A percentile compares a stretch with the other conserved stretches of the same genome.
Evolutionary conservation across 1,140 invertebrate genomes (phyloP).

Genomic region (Bradynema listronoti): DNA sequence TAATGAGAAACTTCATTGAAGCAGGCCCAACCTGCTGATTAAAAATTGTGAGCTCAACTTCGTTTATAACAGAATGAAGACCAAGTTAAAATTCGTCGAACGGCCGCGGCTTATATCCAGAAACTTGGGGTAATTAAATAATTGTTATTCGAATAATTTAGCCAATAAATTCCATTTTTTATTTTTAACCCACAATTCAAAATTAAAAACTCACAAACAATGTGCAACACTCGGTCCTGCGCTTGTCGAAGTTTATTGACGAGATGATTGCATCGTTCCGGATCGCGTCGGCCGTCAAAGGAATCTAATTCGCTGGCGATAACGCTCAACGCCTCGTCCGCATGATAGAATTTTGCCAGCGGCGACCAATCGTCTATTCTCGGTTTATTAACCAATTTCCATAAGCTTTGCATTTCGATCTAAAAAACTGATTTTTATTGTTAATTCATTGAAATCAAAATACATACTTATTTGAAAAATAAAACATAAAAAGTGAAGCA

Average conservation of each 20-base stretch:
- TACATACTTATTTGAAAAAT: no score
- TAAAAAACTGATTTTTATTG: conserved; percentile 15
- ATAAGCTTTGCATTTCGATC: conserved; percentile 49
- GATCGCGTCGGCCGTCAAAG: conserved; percentile 94
- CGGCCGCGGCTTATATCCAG: no score
- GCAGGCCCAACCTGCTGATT: no score
- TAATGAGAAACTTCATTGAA: no score
- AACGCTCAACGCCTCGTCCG: conserved; percentile 83
- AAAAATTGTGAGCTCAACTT: no score
- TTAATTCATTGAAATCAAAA: no score
- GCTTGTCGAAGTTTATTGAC: conserved; percentile 81
- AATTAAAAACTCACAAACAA: conserved; percentile 39
- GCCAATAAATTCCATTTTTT: neutral
- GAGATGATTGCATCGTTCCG: conserved; percentile 83
- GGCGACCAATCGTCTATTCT: conserved; percentile 60
- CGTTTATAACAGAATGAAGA: no score
- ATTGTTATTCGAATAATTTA: no score
- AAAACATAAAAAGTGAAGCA: no score
- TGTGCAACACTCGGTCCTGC: conserved; percentile 58
- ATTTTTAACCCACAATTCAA: conserved; percentile 5
- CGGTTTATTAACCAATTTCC: conserved; percentile 56
- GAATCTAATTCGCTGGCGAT: conserved; percentile 75
- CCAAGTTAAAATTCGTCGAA: no score
- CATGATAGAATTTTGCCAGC: conserved; percentile 92
- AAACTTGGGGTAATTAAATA: no score